These are phyloP conservation scores for Tetramorium parvispinum DNA, from an alignment of 1,140 invertebrate species.

Conservation along the genomic window DNA sequence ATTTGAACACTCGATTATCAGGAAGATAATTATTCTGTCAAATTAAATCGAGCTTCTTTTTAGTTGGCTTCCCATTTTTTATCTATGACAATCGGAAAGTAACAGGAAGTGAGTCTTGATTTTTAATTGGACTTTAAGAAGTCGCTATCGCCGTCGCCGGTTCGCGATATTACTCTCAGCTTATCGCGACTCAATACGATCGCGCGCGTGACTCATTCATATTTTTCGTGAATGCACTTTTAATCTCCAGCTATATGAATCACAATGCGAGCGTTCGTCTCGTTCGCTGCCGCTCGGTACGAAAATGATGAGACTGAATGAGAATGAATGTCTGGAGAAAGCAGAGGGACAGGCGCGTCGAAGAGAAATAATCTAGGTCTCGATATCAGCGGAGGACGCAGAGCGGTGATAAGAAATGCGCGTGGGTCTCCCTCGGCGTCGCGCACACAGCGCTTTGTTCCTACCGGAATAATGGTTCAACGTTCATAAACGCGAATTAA, in stretches of 20 bases:
- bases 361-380: constrained; percentile 44
- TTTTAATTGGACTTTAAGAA: constrained; percentile 4
- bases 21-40: not conserved
- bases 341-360: not conserved
- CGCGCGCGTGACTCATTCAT: constrained; percentile 55
- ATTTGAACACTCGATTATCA: not conserved
- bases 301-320: constrained; percentile 41
- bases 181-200: constrained; percentile 60
- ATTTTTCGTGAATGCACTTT: constrained; percentile 24
- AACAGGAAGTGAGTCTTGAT: not conserved
- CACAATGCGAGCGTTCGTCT: constrained; percentile 50
- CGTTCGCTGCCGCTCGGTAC: not conserved
- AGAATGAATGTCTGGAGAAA: not conserved
- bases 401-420: constrained; percentile 49
- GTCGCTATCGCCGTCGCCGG: not conserved
- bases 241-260: constrained; percentile 60
- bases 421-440: constrained; percentile 37
- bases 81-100: constrained; percentile 7
- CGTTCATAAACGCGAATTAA: not conserved
- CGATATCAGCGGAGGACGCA: constrained; percentile 64
- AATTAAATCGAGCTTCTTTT: not conserved
- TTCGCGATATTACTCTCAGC: constrained; percentile 32
- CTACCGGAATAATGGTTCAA: not conserved
- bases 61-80: not conserved
- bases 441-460: constrained; percentile 32